Base-by-base conservation (phyloP, 2,888 invertebrate species). In the Chrysotoxum bicinctum region DNA sequence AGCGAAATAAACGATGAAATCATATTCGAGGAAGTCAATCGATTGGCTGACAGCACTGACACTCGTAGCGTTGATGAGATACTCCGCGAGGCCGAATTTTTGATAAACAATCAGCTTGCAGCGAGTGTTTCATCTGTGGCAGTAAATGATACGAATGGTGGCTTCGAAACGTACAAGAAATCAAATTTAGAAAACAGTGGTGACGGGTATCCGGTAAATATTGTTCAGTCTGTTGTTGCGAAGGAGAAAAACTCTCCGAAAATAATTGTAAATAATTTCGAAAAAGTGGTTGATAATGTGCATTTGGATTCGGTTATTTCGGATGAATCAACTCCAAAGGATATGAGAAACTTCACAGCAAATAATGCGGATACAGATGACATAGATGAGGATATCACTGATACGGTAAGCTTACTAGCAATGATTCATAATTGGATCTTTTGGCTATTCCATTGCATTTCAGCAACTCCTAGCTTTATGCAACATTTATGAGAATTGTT, bases 21-120 rank as follows among this genome's bases (percentile, higher is more conserved):
- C 91, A 95, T 95, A 90, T 94, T 95, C 88, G 94, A 93, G 88
- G 95, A 95, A 91, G 95, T 95, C 3, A 94, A 94, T 87, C 94
- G 94, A 85, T 90, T 94, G 54, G 92, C 94, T 40, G 92, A 91
- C 83, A 91, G 90, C 77, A 89, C 89, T 1, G 93, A 92, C 37
- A 93, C 93, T 77, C 92, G 93, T 50, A 93, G 93, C 89, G 93
- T 94, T 7, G 94, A 94, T 84, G 94, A 94, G 81, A 92, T 94
- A 50, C 91, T 94, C 87, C 93, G 92, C 84, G 94, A 94, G 88
- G 94, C 94, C 2, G 94, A 94, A 89, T 91, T 92, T 56, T 90
- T 94, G 21, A 89, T 92, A 37, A 90, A 90, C 19, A 90, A 91
- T 76, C 91, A 91, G 69, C 43, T 21, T 70, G 89, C 30, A 88